phyloP scores from a whole-genome alignment of 2,797 vertebrate species.

The Vireo griseus region DNA sequence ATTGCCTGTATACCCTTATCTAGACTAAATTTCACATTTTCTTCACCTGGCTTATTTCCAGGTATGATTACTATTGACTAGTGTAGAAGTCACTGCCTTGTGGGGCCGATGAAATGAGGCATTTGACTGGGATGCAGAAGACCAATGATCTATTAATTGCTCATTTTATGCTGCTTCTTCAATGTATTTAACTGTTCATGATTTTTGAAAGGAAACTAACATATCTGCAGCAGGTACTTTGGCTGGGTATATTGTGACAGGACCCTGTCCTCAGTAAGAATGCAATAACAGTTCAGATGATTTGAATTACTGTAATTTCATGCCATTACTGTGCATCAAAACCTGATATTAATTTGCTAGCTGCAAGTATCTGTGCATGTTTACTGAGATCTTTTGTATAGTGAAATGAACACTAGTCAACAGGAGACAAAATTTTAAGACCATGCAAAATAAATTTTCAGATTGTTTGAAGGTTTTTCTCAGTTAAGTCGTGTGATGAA shows the following conservation, averaged over 20 bases:
- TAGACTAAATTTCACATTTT: neutral
- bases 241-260: neutral
- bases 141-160: neutral
- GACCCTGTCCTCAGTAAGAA: neutral
- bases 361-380: neutral
- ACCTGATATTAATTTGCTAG: neutral
- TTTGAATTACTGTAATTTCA: neutral
- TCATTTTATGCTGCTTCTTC: neutral
- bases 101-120: neutral
- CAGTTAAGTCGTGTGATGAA: fast-evolving
- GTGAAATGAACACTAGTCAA: neutral
- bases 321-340: neutral
- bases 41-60: neutral
- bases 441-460: neutral
- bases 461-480: neutral
- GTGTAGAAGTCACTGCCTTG: neutral
- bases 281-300: neutral
- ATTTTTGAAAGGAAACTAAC: neutral
- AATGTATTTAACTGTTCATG: neutral
- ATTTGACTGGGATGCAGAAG: neutral
- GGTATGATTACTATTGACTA: neutral
- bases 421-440: neutral
- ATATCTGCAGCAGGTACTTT: neutral
- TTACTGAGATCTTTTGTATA: neutral
- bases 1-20: neutral